These are phyloP conservation scores for Pycnomerus fuliginosus DNA, from an alignment of 2,888 invertebrate species.

Conservation along the genomic window DNA sequence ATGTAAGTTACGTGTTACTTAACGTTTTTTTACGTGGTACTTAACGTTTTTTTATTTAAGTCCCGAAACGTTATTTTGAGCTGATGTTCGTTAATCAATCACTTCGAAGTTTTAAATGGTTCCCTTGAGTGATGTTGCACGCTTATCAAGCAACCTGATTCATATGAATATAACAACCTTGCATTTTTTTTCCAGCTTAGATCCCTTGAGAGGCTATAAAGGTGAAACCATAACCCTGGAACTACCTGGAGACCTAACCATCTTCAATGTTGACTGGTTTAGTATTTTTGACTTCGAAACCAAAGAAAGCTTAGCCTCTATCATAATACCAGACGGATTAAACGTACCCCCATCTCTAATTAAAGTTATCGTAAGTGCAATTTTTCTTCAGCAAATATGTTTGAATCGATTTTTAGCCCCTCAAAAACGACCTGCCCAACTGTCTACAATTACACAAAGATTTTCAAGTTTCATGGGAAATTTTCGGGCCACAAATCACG, in stretches of 20 bases:
- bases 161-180: too few species aligned
- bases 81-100: too few species aligned
- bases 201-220: conserved; percentile 71
- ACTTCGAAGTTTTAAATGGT: too few species aligned
- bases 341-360: conserved; percentile 86
- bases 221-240: conserved; percentile 72
- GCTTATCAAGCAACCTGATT: too few species aligned
- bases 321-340: conserved; percentile 74
- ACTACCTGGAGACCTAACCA: conserved; percentile 78
- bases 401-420: conserved; percentile 47
- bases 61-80: too few species aligned
- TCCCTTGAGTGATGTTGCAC: too few species aligned
- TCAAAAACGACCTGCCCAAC: conserved; percentile 71
- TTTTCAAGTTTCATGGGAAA: conserved; percentile 84
- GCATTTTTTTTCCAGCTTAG: conserved; percentile 61
- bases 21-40: too few species aligned
- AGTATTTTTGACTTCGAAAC: conserved; percentile 72
- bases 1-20: too few species aligned
- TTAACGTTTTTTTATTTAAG: too few species aligned
- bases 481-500: conserved; percentile 85
- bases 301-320: conserved; percentile 69
- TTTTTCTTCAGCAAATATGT: background rate
- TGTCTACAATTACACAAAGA: conserved; percentile 84
- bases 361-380: conserved; percentile 56
- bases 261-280: conserved; percentile 83